Evolutionary conservation across 2,797 vertebrate genomes (phyloP).

Genomic region (Tadarida brasiliensis): DNA sequence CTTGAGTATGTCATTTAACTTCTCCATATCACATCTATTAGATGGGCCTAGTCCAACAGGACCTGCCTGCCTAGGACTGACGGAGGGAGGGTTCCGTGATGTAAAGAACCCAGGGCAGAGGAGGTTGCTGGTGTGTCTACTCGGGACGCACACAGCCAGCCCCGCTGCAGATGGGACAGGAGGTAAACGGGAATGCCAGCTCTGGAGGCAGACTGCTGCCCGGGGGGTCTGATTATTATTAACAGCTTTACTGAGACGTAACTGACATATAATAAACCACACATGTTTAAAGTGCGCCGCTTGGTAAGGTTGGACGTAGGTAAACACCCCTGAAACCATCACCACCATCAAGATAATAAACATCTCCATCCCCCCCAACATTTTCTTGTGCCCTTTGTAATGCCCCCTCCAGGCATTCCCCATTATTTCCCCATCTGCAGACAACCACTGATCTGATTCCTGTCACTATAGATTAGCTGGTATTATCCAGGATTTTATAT

Average conservation of each 20-base stretch:
- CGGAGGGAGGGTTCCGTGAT: fast-evolving
- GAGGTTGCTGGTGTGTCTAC: neutral
- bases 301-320: neutral
- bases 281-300: neutral
- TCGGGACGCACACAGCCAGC: neutral
- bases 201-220: neutral
- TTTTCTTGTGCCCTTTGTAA: neutral
- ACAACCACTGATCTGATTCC: neutral
- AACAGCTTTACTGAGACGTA: neutral
- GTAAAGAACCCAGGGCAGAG: neutral
- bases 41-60: neutral
- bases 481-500: conserved; percentile 44
- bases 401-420: neutral
- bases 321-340: neutral
- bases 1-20: neutral
- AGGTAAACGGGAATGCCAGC: neutral
- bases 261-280: neutral
- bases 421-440: neutral
- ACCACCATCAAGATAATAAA: neutral
- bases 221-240: neutral
- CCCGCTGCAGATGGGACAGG: neutral
- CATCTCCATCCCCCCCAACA: neutral
- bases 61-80: neutral
- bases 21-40: neutral
- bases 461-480: neutral